Evolutionary conservation across 23 tunicate species (phyloP).

Genomic region (Corella eumyota): DNA sequence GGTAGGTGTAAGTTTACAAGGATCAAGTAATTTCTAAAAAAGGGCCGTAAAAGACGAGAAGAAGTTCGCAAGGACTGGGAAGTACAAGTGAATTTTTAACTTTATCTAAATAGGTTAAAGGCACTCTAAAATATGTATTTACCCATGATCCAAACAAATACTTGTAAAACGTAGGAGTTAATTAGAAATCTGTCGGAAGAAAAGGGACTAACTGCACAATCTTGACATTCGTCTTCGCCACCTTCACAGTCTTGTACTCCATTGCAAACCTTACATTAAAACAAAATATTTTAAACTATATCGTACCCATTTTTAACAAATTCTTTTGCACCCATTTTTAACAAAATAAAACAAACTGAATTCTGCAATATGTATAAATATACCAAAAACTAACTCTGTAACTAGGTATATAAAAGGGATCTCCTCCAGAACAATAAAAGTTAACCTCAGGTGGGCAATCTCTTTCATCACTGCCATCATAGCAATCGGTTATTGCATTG

Average conservation of each 20-base stretch:
- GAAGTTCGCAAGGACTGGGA: neutral
- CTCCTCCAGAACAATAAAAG: conserved; percentile 49
- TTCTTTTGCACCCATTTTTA: neutral
- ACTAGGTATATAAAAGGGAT: conserved; percentile 16
- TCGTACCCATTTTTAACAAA: neutral
- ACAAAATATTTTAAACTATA: neutral
- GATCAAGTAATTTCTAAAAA: neutral
- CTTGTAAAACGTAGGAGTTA: conserved; percentile 35
- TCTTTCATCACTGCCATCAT: conserved; percentile 63
- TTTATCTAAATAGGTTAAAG: neutral
- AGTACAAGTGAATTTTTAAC: neutral
- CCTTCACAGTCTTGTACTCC: conserved; percentile 46
- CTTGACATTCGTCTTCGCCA: conserved; percentile 81
- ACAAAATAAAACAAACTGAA: neutral
- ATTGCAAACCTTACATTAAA: conserved; percentile 51
- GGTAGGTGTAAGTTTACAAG: too few relatives aligned
- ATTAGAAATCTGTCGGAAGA: conserved; percentile 61
- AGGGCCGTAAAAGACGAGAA: neutral
- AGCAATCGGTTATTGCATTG: conserved; percentile 45
- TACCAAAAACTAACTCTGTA: neutral
- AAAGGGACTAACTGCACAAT: conserved; percentile 66
- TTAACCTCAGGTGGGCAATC: conserved; percentile 41
- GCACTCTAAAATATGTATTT: neutral
- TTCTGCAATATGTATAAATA: neutral
- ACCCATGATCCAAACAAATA: conserved; percentile 74